Conservation (phyloP, 2,888 invertebrate species). For the Pseudoips prasinana region DNA sequence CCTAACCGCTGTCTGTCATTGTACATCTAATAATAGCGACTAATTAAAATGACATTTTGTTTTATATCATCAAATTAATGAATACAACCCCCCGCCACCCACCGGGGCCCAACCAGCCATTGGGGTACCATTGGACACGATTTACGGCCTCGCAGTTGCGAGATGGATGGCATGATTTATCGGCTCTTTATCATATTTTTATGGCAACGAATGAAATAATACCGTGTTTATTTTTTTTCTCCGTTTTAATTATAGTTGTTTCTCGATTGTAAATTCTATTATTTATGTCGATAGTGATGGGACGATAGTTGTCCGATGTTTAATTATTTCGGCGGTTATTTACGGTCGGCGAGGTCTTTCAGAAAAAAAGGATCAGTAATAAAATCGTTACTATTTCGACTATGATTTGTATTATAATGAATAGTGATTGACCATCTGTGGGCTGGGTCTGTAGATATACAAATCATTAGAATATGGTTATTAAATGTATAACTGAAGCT, state of each 20-base stretch:
- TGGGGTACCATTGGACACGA: constrained; percentile 40
- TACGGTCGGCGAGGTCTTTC: constrained; percentile 20
- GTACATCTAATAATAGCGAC: constrained; percentile 55
- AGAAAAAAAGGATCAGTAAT: constrained; percentile 29
- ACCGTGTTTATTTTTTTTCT: constrained; percentile 36
- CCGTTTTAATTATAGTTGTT: constrained; percentile 42
- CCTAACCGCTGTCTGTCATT: constrained; percentile 54
- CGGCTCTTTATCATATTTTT: constrained; percentile 59
- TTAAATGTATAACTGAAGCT: constrained; percentile 6
- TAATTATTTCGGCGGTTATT: constrained; percentile 30
- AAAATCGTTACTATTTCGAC: constrained; percentile 26
- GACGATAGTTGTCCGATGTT: constrained; percentile 29
- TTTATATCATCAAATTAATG: constrained; percentile 69
- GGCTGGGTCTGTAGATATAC: constrained; percentile 9
- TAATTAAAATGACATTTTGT: constrained; percentile 70
- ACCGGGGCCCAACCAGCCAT: constrained; percentile 22
- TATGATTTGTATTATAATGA: constrained; percentile 26
- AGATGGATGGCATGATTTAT: constrained; percentile 65
- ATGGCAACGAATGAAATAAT: constrained; percentile 47
- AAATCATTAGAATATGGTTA: constrained; percentile 18
- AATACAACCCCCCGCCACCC: constrained; percentile 40
- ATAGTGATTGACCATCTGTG: constrained; percentile 31
- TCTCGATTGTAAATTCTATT: constrained; percentile 35
- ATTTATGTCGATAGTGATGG: constrained; percentile 29
- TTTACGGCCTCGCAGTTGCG: constrained; percentile 39